Base-by-base conservation (phyloP, 1,140 invertebrate genomes). In the Drosophila auraria region DNA sequence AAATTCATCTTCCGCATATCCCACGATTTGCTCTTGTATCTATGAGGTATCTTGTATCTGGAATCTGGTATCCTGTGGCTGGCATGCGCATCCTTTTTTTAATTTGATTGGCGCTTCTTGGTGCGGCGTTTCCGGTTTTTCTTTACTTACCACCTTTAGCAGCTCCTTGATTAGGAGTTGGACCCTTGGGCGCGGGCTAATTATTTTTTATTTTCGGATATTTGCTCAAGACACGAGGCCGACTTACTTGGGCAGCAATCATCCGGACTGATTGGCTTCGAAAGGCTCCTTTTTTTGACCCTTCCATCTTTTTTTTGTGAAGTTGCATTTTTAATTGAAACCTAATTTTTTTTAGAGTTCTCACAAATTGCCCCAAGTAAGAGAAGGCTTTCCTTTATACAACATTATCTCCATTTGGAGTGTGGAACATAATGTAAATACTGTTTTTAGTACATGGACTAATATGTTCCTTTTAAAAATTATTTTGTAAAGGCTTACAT, bases 1-100 rank as follows among this genome's bases (percentile, higher is more conserved):
- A 90, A 90, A 90, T 90, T 90, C 86, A 91, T 90, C 86, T 90
- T 90, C 86, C 86, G 82, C 68, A 76, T 66, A 72, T 80, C 44
- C 68, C 72, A 78, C 56, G 45, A 80, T 44, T 61, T 44, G 53
- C 64, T 64, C 74, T 64, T 78, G 79, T 79, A 80, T 83, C 42
- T 61, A 80, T 83, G 36, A 57, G 42, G 69, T 66, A 40, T 57
- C 66, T 50, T 73, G 54, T 49, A 8, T 17, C 60, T 1, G 11
- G 14, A 57, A 66, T 51, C 64, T 1, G 11, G 14, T 60, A 66
- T 51, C 64, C 49, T 50, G 63, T 38, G 59, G 25, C 62, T 51
- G 40, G 51, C 68, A 63, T 54, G 71, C 62, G 62, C 63, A 63
- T 65, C 68, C 75, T 68, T 49, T 76, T 62, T 51, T 66, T 69